Base-by-base conservation (phyloP, 2,888 invertebrate species). In the Itoplectis maculator region DNA sequence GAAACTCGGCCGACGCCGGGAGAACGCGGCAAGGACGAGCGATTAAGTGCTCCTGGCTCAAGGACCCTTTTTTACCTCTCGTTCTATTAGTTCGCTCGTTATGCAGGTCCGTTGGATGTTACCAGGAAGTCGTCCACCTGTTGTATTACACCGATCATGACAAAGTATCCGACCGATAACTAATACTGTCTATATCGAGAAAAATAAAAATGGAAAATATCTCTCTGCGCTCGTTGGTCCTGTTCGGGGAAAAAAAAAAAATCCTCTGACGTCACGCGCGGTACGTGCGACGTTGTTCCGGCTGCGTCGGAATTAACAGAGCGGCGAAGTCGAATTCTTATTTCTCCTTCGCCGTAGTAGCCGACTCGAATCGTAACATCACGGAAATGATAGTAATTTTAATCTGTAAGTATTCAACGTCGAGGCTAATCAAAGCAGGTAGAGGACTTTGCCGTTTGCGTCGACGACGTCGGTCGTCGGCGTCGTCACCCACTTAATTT, bases 381-480 rank as follows among this genome's bases (percentile, higher is more conserved):
- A 76, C n/a, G 81, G 79, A 83, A 81, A 85, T 85, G 79, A 85
- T 81, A 85, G 84, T 85, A 75, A 85, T 85, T 85, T 81, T 65
- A 79, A 85, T 85, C 79, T 81, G 84, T 77, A 79, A 81, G 83
- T 81, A 85, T 85, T 85, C 83, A n/a, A 85, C 40, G 29, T 29
- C 76, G 74, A 79, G 75, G 69, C 72, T 82, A 84, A 85, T 85
- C 82, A 83, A 79, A 75, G 65, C 40, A 42, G 45, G 20, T 54
- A 65, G 72, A 29, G 23, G 47, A 74, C 65, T 65, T 59, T 70
- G 45, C 11, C 45, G 69, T 82, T 45, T 73, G 74, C 79, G 61
- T 72, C 66, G 59, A 45, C 35, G 65, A 49, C 75, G 51, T 70
- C 42, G 63, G 51, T 11, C 15, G 35, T 70, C 42, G 18, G 29